Conservation (phyloP, 2,797 vertebrate genomes). For the Phoxinus dragarum region DNA sequence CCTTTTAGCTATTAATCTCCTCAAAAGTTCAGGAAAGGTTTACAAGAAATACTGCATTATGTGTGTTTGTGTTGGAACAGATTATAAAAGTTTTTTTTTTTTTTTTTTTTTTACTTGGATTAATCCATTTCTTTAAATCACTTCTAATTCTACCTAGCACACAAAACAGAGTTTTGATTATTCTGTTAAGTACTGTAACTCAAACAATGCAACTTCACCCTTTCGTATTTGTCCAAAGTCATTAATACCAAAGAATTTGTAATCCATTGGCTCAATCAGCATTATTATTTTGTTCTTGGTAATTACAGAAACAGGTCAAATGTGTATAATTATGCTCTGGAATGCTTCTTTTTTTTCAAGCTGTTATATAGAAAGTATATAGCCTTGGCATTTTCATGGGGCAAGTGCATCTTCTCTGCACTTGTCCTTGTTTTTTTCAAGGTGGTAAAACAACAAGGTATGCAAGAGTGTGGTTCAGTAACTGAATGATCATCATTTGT, state of each 20-base stretch:
- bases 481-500: neutral
- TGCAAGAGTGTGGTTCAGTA: neutral
- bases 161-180: constrained; percentile 26
- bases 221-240: constrained; percentile 7
- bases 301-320: constrained; percentile 15
- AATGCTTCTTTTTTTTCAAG: neutral
- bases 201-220: constrained; percentile 6
- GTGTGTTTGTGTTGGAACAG: constrained; percentile 30
- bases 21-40: constrained; percentile 15
- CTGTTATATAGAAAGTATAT: neutral
- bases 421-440: neutral
- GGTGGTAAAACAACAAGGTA: neutral
- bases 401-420: neutral
- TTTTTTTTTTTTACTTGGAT: constrained; percentile 7
- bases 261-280: constrained; percentile 63
- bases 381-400: neutral
- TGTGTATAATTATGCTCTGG: neutral
- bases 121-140: constrained; percentile 27
- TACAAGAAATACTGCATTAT: constrained; percentile 25
- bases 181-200: constrained; percentile 2
- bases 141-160: constrained; percentile 26
- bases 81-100: neutral
- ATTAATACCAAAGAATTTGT: constrained; percentile 23
- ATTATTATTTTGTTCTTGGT: constrained; percentile 82
- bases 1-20: constrained; percentile 9